Evolutionary conservation across 2,797 vertebrate genomes (phyloP), one percentile per base, ranked within the genome.

Genomic region (Sebastes cheni): DNA sequence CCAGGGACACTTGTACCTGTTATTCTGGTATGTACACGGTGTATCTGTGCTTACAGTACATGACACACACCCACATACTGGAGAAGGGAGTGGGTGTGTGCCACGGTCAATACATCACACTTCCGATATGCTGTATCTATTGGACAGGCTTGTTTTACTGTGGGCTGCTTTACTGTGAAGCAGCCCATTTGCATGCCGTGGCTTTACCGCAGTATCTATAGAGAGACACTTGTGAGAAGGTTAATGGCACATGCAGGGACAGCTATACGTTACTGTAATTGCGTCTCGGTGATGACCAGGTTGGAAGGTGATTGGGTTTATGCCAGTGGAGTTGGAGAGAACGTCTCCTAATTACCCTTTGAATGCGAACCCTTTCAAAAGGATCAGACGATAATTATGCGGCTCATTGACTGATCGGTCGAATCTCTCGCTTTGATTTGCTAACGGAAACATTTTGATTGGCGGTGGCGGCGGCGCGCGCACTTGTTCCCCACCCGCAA

Each of bases 1-100:
- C 92, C 58, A 55, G 76, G 58, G 42, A 82, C 72, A 82, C 82
- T 68, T 82, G 66, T 75, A 68, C 65, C 65, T 83, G 65, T 65
- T 75, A 70, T 77, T 89, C 62, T 59, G 25, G 70, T 50, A 42
- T 75, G 59, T 16, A 54, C 42, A 54, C 69, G 2, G 5, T 60
- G 36, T 72, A 68, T 62, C 46, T 23, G 56, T 66, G 46, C 65
- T 68, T 9, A 52, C 1, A n/a, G 50, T 30, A 50, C 69, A 30
- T 59, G 36, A 46, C 62, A 64, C 58, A 30, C 62, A 30, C 55
- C 27, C 73, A 58, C 62, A 52, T 70, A 62, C 27, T 52, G 11
- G 16, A 13, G 23, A 71, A 55, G 5, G 64, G n/a, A 25, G 73
- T 55, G 46, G 22, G 25, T 75, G 55, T 56, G 34, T 62, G 68